Evolutionary conservation across 2,888 invertebrate genomes (phyloP).

Genomic region (Diaprepes abbreviatus): DNA sequence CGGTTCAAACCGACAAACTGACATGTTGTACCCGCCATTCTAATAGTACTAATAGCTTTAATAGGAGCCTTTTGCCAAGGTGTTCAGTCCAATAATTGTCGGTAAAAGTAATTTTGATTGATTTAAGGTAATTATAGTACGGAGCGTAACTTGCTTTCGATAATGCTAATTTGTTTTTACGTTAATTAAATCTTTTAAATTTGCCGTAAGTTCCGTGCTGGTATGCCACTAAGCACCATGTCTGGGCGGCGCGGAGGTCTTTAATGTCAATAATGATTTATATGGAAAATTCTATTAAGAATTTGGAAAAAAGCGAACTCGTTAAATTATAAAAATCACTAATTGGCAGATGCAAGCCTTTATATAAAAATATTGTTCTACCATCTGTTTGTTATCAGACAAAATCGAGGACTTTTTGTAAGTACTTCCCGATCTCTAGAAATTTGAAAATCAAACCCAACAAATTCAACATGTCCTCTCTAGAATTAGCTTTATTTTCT

Average conservation of each 20-base stretch:
- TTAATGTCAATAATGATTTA: slow-evolving; percentile 22
- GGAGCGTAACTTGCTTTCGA: slow-evolving; percentile 45
- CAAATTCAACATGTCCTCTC: too few relatives aligned
- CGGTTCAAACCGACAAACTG: slow-evolving; percentile 1
- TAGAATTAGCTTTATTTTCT: too few relatives aligned
- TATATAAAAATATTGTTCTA: too few relatives aligned
- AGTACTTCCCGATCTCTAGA: too few relatives aligned
- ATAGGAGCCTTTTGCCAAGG: slow-evolving; percentile 36
- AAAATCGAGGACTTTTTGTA: too few relatives aligned
- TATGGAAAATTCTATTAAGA: slow-evolving; percentile 20
- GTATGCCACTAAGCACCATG: slow-evolving; percentile 15
- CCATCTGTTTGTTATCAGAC: too few relatives aligned
- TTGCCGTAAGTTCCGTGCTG: slow-evolving; percentile 17
- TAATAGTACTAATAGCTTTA: slow-evolving; percentile 22
- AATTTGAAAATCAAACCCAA: too few relatives aligned
- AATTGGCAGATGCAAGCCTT: too few relatives aligned
- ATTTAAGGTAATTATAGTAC: slow-evolving; percentile 49
- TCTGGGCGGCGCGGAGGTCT: slow-evolving; percentile 12
- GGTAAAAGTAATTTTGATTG: slow-evolving; percentile 50
- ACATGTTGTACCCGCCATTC: slow-evolving; percentile 28
- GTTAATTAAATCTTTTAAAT: slow-evolving; percentile 43
- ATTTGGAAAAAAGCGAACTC: slow-evolving; percentile 6
- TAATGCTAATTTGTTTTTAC: slow-evolving; percentile 46
- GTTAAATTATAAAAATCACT: too few relatives aligned
- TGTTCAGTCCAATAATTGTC: slow-evolving; percentile 37